Conservation (phyloP, 23 tunicate genomes). For the Ascidia mentula region DNA sequence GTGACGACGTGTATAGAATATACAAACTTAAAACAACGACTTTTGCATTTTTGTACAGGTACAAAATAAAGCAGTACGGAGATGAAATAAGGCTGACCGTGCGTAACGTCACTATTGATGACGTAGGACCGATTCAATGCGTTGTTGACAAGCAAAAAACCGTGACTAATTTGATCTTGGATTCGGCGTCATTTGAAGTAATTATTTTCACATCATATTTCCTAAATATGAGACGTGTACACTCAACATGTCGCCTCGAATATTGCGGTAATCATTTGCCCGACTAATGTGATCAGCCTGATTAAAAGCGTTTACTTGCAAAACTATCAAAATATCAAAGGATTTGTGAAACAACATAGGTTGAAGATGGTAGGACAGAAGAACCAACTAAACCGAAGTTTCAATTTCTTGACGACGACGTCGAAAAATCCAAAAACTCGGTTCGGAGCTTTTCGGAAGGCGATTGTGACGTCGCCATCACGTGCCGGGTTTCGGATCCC, state of each 20-base stretch:
- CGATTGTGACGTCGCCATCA: slow-evolving; percentile 18
- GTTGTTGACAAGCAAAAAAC: slow-evolving; percentile 36
- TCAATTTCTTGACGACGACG: background rate
- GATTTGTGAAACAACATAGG: too few species aligned
- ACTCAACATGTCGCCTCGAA: too few species aligned
- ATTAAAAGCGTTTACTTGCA: too few species aligned
- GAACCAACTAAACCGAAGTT: background rate
- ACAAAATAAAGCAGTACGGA: slow-evolving; percentile 25
- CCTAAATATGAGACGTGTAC: too few species aligned
- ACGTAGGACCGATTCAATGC: slow-evolving; percentile 40
- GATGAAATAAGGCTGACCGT: slow-evolving; percentile 33
- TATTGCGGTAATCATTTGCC: too few species aligned
- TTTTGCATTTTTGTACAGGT: slow-evolving; percentile 13
- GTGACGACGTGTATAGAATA: background rate
- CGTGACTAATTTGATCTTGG: background rate
- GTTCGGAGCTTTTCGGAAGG: slow-evolving; percentile 32
- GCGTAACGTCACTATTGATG: slow-evolving; percentile 14
- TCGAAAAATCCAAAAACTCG: background rate
- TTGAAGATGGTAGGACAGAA: background rate
- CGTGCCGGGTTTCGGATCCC: slow-evolving; percentile 24
- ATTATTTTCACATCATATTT: too few species aligned
- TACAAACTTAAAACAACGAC: too few species aligned
- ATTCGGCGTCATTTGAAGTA: background rate
- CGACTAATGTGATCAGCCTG: too few species aligned
- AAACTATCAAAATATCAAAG: too few species aligned